Conservation (phyloP, 2,888 invertebrate genomes). For the Pristionchus fissidentatus region DNA sequence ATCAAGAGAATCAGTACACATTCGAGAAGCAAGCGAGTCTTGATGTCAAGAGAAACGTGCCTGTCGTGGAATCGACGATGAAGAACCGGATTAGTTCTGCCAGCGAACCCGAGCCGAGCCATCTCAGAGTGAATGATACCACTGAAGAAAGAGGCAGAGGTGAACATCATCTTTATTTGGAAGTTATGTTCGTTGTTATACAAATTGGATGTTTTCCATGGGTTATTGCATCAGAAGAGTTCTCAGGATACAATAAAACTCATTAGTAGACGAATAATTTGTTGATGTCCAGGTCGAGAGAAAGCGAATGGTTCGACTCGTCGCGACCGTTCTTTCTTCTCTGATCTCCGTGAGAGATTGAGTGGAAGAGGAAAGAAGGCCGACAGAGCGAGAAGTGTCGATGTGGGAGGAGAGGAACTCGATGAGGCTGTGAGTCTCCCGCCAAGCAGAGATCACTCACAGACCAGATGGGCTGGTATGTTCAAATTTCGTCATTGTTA, state of each 20-base stretch:
- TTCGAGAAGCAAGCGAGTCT: constrained; percentile 43
- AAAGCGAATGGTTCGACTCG: constrained; percentile 52
- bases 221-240: too few species aligned
- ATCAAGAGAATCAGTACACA: constrained; percentile 11
- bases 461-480: constrained; percentile 63
- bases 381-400: constrained; percentile 20
- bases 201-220: too few species aligned
- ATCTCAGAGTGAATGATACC: constrained; percentile 1
- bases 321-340: constrained; percentile 73
- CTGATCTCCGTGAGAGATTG: constrained; percentile 68
- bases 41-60: constrained; percentile 26
- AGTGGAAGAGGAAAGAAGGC: constrained; percentile 57
- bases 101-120: constrained; percentile 36
- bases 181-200: too few species aligned
- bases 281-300: constrained; percentile 36
- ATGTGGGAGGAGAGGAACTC: constrained; percentile 51
- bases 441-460: constrained; percentile 71
- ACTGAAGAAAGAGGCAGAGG: constrained; percentile 44
- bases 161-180: background rate
- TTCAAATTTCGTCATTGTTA: background rate
- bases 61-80: background rate
- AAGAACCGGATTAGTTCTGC: constrained; percentile 35
- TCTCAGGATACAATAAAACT: background rate
- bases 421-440: constrained; percentile 74
- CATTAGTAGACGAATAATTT: background rate